phyloP scores from a whole-genome alignment of 2,113 vertebrate species.

The Oryctolagus cuniculus region DNA sequence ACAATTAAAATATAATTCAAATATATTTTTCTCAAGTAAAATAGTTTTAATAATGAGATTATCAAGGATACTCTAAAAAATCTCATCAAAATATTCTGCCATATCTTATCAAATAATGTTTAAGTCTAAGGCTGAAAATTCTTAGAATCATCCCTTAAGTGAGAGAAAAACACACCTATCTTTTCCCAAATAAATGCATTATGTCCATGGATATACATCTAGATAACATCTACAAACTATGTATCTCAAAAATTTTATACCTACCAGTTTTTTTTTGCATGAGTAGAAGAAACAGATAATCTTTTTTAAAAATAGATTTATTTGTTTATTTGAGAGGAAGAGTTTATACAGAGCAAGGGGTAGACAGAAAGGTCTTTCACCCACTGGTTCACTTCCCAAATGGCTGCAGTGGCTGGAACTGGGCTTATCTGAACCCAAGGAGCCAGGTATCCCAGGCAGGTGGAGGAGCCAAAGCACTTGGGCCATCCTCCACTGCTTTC shows the following conservation, averaged over 20 bases:
- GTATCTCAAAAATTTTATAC: neutral
- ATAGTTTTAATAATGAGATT: neutral
- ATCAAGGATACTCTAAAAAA: neutral
- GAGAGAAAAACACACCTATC: neutral
- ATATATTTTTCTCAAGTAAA: neutral
- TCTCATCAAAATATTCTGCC: neutral
- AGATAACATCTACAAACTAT: neutral
- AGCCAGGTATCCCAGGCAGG: no score
- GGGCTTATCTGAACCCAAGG: no score
- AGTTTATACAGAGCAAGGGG: no score
- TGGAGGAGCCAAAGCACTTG: no score
- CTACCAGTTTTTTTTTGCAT: neutral
- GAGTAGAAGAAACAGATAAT: neutral
- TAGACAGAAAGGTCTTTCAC: no score
- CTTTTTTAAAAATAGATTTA: neutral
- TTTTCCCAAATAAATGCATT: neutral
- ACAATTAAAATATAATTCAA: neutral
- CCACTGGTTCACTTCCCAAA: no score
- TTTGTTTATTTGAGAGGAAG: no score
- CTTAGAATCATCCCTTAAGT: neutral
- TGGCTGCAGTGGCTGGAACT: no score
- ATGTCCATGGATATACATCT: neutral
- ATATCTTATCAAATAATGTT: neutral
- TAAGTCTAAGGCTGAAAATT: slow-evolving; percentile 18
- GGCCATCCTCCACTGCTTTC: no score